phyloP scores from a whole-genome alignment of 2,888 invertebrate genomes.

The Calameuta filiformis region DNA sequence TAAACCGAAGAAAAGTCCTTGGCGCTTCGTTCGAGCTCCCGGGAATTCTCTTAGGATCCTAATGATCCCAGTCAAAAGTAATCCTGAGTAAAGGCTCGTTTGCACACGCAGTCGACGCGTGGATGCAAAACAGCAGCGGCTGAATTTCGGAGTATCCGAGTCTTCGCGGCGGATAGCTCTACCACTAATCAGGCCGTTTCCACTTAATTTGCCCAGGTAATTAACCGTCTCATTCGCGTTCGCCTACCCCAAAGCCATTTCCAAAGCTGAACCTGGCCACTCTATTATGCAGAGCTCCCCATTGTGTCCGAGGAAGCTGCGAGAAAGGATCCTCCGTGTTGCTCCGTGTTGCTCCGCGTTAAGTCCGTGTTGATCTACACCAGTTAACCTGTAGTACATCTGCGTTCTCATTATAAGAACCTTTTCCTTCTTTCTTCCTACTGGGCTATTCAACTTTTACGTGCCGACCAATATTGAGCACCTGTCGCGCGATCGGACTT shows the following conservation, averaged over 20 bases:
- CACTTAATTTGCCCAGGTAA: constrained; percentile 63
- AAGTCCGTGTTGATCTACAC: too few species aligned
- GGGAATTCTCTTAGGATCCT: too few species aligned
- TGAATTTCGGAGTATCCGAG: background rate
- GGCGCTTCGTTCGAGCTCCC: too few species aligned
- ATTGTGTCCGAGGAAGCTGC: constrained; percentile 52
- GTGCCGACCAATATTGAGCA: background rate
- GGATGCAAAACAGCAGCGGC: background rate
- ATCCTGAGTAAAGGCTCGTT: too few species aligned
- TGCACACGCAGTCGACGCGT: background rate
- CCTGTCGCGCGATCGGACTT: background rate
- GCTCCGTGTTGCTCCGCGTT: too few species aligned
- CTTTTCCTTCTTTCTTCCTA: background rate
- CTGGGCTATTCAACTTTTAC: background rate
- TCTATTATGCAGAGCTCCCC: constrained; percentile 55
- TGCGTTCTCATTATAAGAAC: background rate
- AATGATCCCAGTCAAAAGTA: too few species aligned
- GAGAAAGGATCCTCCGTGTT: constrained; percentile 15
- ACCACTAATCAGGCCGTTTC: constrained; percentile 60
- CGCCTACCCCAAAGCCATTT: constrained; percentile 48
- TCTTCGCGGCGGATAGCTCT: background rate
- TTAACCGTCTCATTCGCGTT: constrained; percentile 58
- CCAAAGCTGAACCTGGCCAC: constrained; percentile 49
- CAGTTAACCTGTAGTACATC: background rate
- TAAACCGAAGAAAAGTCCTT: too few species aligned